Conservation (phyloP, 2,888 invertebrate genomes). For the Himalopsyche anomala region DNA sequence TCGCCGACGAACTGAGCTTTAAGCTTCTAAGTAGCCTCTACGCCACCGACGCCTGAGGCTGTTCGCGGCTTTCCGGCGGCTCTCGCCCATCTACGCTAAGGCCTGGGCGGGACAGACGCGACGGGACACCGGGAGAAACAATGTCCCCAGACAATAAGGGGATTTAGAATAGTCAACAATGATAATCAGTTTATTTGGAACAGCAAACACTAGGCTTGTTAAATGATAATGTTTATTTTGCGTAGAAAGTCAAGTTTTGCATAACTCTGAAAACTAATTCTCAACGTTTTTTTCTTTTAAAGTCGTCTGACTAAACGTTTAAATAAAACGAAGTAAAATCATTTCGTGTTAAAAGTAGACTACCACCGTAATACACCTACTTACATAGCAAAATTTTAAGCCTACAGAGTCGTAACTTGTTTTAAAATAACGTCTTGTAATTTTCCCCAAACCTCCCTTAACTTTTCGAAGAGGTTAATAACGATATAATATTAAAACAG, state of each 20-base stretch:
- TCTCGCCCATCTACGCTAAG: neutral
- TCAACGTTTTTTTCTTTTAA: no score
- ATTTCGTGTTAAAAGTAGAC: no score
- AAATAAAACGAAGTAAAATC: no score
- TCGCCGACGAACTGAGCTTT: conserved; percentile 12
- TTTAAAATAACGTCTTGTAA: no score
- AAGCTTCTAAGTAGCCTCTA: neutral
- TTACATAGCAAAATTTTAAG: no score
- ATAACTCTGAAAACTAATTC: no score
- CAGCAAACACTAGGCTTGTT: neutral
- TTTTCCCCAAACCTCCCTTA: no score
- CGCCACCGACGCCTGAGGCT: neutral
- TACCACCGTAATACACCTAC: no score
- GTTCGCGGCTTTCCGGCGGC: neutral
- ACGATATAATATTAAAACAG: no score
- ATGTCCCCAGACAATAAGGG: conserved; percentile 29
- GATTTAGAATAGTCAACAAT: conserved; percentile 10
- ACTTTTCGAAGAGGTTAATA: no score
- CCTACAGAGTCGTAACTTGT: no score
- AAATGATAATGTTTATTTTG: neutral
- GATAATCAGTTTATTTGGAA: conserved; percentile 6
- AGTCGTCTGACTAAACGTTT: no score
- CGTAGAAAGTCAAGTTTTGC: neutral
- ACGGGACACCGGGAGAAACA: conserved; percentile 34
- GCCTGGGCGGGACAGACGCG: conserved; percentile 2